phyloP scores from a whole-genome alignment of 2,113 vertebrate genomes.

The Puffinus mauretanicus region DNA sequence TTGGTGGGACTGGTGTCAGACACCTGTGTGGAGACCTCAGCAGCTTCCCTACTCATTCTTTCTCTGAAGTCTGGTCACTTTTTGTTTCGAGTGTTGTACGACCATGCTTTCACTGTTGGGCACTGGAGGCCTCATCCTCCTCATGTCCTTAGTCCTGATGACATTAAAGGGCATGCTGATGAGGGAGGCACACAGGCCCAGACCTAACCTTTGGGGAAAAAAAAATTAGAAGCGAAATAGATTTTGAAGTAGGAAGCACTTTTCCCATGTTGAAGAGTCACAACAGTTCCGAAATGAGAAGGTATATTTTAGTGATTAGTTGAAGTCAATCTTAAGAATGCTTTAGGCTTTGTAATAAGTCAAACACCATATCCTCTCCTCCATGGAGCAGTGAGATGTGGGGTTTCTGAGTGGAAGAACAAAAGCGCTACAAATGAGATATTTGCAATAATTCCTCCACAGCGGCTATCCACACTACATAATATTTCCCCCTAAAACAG shows the following conservation, averaged over 20 bases:
- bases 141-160: neutral
- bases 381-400: neutral
- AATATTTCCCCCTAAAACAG: conserved; percentile 4
- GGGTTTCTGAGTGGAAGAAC: conserved; percentile 7
- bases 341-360: conserved; percentile 23
- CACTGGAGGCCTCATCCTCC: neutral
- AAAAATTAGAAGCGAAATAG: neutral
- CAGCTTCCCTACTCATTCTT: neutral
- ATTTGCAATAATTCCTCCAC: conserved; percentile 26
- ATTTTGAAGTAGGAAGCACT: neutral
- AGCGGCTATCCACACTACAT: neutral
- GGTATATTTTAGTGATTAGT: neutral
- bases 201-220: neutral
- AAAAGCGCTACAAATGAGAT: conserved; percentile 22
- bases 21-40: neutral
- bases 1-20: neutral
- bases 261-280: neutral
- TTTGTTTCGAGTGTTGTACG: neutral
- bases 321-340: conserved; percentile 9
- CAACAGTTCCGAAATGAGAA: neutral
- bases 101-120: neutral
- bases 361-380: conserved; percentile 15
- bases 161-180: neutral
- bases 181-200: neutral
- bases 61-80: neutral